Conservation (phyloP, 2,888 invertebrate species). For the Nasonia oneida region DNA sequence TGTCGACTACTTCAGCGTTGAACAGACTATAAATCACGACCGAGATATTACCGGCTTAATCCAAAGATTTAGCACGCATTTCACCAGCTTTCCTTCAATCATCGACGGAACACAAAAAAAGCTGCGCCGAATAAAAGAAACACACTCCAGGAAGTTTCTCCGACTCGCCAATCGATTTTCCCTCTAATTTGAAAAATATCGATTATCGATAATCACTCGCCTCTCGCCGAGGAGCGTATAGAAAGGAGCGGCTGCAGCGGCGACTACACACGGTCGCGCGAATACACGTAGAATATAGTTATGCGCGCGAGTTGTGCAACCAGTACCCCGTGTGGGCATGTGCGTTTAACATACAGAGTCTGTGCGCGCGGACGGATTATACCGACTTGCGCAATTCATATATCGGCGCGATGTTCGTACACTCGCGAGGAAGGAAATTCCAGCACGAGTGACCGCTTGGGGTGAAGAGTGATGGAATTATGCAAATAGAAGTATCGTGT, state of each 20-base stretch:
- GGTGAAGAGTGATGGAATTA: not conserved
- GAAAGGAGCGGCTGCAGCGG: constrained; percentile 25
- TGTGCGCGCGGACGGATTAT: constrained; percentile 9
- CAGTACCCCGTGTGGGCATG: too few relatives aligned
- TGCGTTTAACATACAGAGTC: not conserved
- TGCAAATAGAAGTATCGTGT: constrained; percentile 5
- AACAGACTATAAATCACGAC: not conserved
- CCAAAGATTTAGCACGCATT: constrained; percentile 1
- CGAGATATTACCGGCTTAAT: not conserved
- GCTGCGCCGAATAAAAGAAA: not conserved
- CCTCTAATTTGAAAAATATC: constrained; percentile 17
- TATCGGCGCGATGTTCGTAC: not conserved
- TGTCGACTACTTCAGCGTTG: not conserved
- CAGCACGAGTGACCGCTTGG: constrained; percentile 3
- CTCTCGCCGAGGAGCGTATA: not conserved
- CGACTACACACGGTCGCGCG: not conserved
- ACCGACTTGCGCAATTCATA: constrained; percentile 33
- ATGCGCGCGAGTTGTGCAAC: not conserved
- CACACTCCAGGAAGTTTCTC: constrained; percentile 32
- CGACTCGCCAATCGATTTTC: not conserved
- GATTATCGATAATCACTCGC: constrained; percentile 29
- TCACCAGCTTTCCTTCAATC: not conserved
- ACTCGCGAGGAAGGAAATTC: constrained; percentile 20
- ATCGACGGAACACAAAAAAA: not conserved
- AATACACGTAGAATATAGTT: not conserved